A percentile compares a stretch with the other conserved stretches of the same genome.
Conservation (phyloP, 2,797 vertebrate genomes). For the Alfaro cultratus region DNA sequence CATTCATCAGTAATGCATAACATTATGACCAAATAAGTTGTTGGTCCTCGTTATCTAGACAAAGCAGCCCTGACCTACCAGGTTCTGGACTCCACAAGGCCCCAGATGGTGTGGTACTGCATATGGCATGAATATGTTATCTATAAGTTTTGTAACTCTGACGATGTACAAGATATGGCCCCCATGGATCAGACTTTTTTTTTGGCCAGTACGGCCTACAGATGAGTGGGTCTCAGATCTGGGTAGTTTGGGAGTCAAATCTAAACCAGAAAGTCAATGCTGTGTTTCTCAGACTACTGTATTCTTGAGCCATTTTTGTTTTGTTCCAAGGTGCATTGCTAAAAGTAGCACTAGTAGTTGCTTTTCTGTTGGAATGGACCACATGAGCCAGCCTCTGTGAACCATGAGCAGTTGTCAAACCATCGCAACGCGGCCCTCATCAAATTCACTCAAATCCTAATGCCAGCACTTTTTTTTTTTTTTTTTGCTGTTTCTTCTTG, state of each 20-base stretch:
- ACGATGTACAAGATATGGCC: background rate
- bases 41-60: background rate
- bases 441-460: background rate
- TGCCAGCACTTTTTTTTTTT: background rate
- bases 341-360: background rate
- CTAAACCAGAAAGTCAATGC: background rate
- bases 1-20: background rate
- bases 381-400: background rate
- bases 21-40: background rate
- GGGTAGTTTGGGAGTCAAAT: background rate
- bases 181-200: background rate
- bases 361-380: background rate
- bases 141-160: background rate
- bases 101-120: background rate
- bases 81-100: background rate
- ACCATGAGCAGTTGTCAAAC: background rate
- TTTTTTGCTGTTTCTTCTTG: background rate
- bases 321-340: background rate
- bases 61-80: background rate
- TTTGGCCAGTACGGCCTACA: background rate
- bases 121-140: background rate
- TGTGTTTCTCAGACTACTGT: background rate
- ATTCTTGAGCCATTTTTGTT: background rate
- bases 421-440: background rate
- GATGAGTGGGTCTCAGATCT: background rate